Evolutionary conservation across 2,113 vertebrate genomes (phyloP).

Genomic region (Bothrops jararaca): DNA sequence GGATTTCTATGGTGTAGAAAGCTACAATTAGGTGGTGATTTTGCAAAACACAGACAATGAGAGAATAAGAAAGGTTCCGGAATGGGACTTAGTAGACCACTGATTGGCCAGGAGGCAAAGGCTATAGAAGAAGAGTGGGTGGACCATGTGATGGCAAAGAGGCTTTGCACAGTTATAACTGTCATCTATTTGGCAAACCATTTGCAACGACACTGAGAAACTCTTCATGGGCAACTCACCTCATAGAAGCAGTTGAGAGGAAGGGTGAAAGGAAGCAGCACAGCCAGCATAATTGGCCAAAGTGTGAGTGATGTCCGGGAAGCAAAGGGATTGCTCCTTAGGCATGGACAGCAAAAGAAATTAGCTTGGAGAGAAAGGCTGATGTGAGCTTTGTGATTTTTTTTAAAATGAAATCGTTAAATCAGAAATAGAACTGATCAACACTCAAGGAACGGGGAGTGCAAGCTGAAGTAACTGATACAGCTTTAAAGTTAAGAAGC

Average conservation of each 20-base stretch:
- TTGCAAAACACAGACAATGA: neutral
- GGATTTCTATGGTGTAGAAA: neutral
- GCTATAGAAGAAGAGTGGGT: neutral
- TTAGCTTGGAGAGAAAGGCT: neutral
- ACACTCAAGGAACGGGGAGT: neutral
- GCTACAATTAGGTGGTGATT: no score
- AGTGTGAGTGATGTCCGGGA: neutral
- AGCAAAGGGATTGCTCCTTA: neutral
- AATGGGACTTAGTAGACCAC: neutral
- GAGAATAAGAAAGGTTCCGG: neutral
- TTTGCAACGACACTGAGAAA: neutral
- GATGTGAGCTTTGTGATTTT: neutral
- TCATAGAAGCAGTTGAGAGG: neutral
- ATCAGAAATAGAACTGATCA: neutral
- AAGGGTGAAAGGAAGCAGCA: neutral
- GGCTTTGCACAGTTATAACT: neutral
- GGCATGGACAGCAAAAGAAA: neutral
- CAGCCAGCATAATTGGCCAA: neutral
- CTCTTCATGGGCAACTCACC: neutral
- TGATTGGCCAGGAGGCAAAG: neutral
- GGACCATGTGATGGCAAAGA: neutral
- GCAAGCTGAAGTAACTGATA: neutral
- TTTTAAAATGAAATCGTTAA: neutral
- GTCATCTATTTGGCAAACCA: neutral
- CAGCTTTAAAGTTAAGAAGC: neutral